Percentiles rank a stretch among this genome's conserved stretches.
Conservation (phyloP, 2,797 vertebrate species). For the Micropoecilia bifurca region DNA sequence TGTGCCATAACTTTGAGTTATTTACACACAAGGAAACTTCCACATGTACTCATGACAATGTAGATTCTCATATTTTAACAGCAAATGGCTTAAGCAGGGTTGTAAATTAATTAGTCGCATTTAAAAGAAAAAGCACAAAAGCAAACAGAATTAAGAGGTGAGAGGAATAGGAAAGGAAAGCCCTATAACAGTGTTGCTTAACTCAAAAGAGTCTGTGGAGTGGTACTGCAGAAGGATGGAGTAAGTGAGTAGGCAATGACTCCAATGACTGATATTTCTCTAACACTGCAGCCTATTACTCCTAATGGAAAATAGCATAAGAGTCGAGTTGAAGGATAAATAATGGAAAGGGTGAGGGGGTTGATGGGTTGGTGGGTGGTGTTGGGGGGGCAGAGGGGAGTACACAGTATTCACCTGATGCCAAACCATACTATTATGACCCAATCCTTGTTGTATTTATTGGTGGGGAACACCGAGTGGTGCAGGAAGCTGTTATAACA, state of each 20-base stretch:
- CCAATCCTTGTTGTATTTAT: slow-evolving; percentile 76
- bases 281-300: slow-evolving; percentile 63
- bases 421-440: slow-evolving; percentile 78
- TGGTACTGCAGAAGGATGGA: slow-evolving; percentile 69
- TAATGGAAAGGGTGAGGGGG: slow-evolving; percentile 22
- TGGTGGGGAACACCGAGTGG: slow-evolving; percentile 78
- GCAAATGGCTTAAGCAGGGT: slow-evolving; percentile 30
- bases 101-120: slow-evolving; percentile 52
- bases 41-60: slow-evolving; percentile 28
- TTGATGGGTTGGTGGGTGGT: slow-evolving; percentile 18
- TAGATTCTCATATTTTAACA: slow-evolving; percentile 24
- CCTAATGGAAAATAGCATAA: slow-evolving; percentile 61
- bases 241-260: slow-evolving; percentile 69
- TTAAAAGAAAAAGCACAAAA: slow-evolving; percentile 62
- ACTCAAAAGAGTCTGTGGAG: slow-evolving; percentile 69
- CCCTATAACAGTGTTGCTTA: slow-evolving; percentile 54
- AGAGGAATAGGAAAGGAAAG: slow-evolving; percentile 33
- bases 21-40: slow-evolving; percentile 2
- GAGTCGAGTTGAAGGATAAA: background rate
- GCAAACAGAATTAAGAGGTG: slow-evolving; percentile 44
- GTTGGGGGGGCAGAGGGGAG: slow-evolving; percentile 22
- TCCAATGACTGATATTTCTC: slow-evolving; percentile 68
- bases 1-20: slow-evolving; percentile 51
- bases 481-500: slow-evolving; percentile 81
- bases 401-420: slow-evolving; percentile 72